phyloP scores from a whole-genome alignment of 2,797 vertebrate species.

The Carcharodon carcharias region DNA sequence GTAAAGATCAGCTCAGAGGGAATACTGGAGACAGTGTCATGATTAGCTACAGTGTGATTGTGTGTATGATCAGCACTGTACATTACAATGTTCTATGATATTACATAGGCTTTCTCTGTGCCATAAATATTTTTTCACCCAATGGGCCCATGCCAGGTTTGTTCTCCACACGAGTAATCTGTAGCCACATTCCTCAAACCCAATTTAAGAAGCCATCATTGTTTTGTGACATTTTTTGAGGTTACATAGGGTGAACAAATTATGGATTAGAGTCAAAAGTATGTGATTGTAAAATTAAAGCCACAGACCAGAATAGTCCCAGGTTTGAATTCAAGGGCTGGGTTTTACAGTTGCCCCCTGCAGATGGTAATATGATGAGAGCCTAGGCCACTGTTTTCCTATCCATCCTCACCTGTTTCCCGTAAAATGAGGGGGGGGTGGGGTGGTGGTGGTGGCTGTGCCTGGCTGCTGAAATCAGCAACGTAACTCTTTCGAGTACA shows the following conservation, averaged over 20 bases:
- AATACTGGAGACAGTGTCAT: background rate
- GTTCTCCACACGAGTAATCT: background rate
- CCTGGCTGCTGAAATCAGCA: too few species aligned
- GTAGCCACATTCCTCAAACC: background rate
- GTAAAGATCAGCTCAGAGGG: background rate
- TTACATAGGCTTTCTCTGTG: background rate
- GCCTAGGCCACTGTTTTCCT: too few species aligned
- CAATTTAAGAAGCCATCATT: background rate
- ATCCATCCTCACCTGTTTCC: too few species aligned
- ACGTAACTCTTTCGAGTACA: too few species aligned
- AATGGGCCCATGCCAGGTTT: background rate
- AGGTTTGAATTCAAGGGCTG: background rate
- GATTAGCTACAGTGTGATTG: background rate
- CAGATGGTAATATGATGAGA: too few species aligned
- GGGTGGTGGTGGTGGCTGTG: too few species aligned
- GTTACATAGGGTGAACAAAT: background rate
- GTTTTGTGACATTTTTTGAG: background rate
- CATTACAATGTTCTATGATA: background rate
- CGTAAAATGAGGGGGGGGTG: too few species aligned
- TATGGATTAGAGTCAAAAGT: background rate
- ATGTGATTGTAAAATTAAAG: background rate
- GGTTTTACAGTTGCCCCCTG: too few species aligned
- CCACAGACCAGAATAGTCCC: background rate
- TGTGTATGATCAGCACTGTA: too few species aligned
- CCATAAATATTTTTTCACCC: background rate